Base-by-base conservation (phyloP, 1,140 invertebrate genomes). In the Dolichoris vasculosae region DNA sequence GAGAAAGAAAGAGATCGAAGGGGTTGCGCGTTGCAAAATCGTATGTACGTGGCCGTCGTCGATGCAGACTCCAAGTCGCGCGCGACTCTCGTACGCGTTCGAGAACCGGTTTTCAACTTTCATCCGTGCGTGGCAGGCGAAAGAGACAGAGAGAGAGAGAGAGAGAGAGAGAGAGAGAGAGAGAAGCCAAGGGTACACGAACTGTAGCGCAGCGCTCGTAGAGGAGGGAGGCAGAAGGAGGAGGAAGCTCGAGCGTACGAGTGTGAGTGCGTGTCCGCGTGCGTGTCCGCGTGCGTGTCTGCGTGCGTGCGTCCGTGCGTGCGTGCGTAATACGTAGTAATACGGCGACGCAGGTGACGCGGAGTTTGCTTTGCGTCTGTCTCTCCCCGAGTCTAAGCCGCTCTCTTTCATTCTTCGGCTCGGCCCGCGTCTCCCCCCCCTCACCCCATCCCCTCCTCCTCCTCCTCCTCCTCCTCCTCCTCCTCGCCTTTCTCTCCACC, bases 31-130 rank as follows among this genome's bases (percentile, higher is more conserved):
- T 43, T 73, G 69, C 38, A n/a, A 73, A 73, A 73, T 43, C 69
- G 2, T 20, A 7, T 17, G 32, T 35, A 69, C 67, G 32, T 69
- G 32, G 2, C 7, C 17, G 35, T 13, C 13, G 3, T 20, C 67
- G 67, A n/a, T 35, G 2, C 3, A 73, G 69, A 71, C 69, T 71
- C 69, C 43, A 13, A 43, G 76, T 51, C 69, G 76, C 35, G 48
- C 26, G 26, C 51, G 51, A 51, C 26, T 2, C 30, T 17, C 67
- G 73, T 75, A 75, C 75, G 46, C 35, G 59, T 46, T 82, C 59
- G 86, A 86, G 30, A 85, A 85, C 89, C 87, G 88, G 87, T 90
- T 88, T 90, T 83, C 86, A 89, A 90, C 83, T 85, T 80, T 85
- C 83, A 85, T 85, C 51, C 77, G 64, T 48, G 32, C 35, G 32